A percentile compares a stretch with the other conserved stretches of the same genome.
Evolutionary conservation across 2,113 vertebrate species (phyloP).

Genomic region (Eonycteris spelaea): DNA sequence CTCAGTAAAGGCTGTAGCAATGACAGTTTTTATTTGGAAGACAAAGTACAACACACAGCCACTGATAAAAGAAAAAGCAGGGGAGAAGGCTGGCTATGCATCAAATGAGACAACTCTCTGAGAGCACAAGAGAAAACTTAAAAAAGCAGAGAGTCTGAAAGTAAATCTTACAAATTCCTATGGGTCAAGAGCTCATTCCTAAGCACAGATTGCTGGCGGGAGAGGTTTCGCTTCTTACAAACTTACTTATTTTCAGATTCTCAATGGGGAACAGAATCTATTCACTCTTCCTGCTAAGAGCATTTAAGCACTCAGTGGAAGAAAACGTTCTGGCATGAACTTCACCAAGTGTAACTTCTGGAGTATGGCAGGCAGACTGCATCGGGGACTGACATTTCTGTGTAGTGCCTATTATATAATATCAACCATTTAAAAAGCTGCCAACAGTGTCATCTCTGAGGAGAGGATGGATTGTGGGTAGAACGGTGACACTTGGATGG

Average conservation of each 20-base stretch:
- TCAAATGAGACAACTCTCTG: slow-evolving; percentile 35
- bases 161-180: slow-evolving; percentile 55
- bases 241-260: slow-evolving; percentile 54
- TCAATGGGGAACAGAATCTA: slow-evolving; percentile 24
- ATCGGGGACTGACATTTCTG: not conserved
- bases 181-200: slow-evolving; percentile 40
- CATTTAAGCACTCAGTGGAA: slow-evolving; percentile 45
- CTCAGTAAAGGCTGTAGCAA: not conserved
- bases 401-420: not conserved
- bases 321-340: not conserved
- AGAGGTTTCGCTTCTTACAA: slow-evolving; percentile 46
- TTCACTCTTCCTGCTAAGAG: slow-evolving; percentile 39
- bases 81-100: not conserved
- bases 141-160: slow-evolving; percentile 33
- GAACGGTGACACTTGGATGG: not conserved
- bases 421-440: slow-evolving; percentile 22
- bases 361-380: not conserved
- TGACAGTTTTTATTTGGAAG: not conserved
- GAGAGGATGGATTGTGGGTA: not conserved
- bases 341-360: slow-evolving; percentile 28
- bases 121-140: not conserved
- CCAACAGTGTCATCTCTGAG: not conserved
- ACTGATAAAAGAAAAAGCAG: not conserved
- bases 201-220: not conserved
- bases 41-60: not conserved